Percentiles rank a stretch among this genome's conserved stretches.
Evolutionary conservation across 2,113 vertebrate species (phyloP).

Genomic region (Podarcis muralis): DNA sequence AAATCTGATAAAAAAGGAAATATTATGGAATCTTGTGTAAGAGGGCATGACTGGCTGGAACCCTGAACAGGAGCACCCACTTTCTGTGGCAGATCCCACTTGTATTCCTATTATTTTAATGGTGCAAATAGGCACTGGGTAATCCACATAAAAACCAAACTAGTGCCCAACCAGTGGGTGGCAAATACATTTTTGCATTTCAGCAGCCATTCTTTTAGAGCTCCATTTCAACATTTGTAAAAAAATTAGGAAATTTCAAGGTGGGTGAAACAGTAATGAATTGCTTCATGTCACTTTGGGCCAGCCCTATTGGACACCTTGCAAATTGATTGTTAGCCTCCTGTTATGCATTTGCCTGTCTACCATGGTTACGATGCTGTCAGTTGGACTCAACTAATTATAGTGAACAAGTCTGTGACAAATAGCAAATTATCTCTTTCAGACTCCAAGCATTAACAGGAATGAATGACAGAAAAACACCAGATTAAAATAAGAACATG

Average conservation of each 20-base stretch:
- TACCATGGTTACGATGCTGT: background rate
- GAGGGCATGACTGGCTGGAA: no score
- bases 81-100: no score
- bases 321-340: background rate
- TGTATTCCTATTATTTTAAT: no score
- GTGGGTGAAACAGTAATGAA: background rate
- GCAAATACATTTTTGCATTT: no score
- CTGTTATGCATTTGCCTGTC: background rate
- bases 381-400: conserved; percentile 6
- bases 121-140: no score
- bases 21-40: no score
- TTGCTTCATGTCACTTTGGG: background rate
- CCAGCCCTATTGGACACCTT: background rate
- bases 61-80: no score
- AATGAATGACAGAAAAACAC: background rate
- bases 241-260: background rate
- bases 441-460: background rate
- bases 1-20: no score
- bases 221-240: no score
- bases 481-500: background rate
- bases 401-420: background rate
- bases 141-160: no score
- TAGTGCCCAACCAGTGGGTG: no score
- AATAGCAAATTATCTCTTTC: conserved; percentile 3
- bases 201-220: no score